Evolutionary conservation across 1,140 invertebrate genomes (phyloP), one percentile per base, ranked within the genome.

Genomic region (Zaprionus gabonicus): DNA sequence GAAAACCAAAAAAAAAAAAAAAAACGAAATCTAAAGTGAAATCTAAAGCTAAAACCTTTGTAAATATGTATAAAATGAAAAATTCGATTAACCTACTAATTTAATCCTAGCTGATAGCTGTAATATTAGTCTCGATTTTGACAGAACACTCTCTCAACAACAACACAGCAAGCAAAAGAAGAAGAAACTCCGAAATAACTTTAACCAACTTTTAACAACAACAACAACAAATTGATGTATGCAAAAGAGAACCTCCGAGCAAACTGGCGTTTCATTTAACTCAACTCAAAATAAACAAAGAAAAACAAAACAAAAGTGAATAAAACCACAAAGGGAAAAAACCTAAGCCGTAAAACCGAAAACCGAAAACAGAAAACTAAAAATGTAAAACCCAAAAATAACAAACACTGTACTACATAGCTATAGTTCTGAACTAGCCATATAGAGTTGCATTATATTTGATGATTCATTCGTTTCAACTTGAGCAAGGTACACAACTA

Each of bases 251-350:
- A 90, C 85, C 85, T 90, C 85, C 85, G 85, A 90, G 64, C 62
- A 88, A 88, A 88, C 85, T 85, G 85, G 85, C 79, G 85, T 90
- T 90, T 90, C 85, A 90, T 90, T 90, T 85, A 71, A 46, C 41
- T 46, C 41, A 75, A 77, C 69, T 76, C 34, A 63, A 66, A 75
- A 67, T 66, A 41, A 74, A 59, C 53, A 41, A 71, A 71, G n/a
- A 36, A 49, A 56, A 15, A 4, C 44, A 59, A 62, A 56, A 62
- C 53, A 46, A 53, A 84, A 64, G 13, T 13, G 36, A 81, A 58
- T 23, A 23, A 65, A 5, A 76, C 31, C 31, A 36, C 44, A 36
- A 49, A 55, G 20, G 4, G 38, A 74, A 72, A 17, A 72, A 17
- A 28, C 15, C 15, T 44, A 62, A 49, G 28, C 25, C 13, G 31